Evolutionary conservation across 2,797 vertebrate species (phyloP), one percentile per base, ranked within the genome.

Genomic region (Coregonus suidteri): DNA sequence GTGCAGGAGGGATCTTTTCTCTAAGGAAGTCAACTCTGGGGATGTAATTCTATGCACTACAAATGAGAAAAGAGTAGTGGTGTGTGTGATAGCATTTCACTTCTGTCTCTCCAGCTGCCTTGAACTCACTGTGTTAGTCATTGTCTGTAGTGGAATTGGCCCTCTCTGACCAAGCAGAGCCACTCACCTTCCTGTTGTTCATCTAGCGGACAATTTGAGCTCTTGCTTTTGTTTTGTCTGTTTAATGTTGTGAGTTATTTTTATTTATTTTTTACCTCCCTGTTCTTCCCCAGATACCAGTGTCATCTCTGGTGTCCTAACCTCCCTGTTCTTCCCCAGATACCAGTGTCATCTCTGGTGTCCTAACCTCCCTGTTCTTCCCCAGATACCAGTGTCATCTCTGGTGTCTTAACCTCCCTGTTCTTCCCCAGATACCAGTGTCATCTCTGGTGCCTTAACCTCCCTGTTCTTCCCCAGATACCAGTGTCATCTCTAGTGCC

Each of bases 401-500:
- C 25, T 66, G 4, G 6, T 67, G 25, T 30, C 13, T 5, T 18
- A 14, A 35, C 15, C 30, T 51, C 3, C 1, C 18, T n/a, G 74
- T 73, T 13, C 25, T 53, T 54, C 20, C 54, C 1, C 81, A 99
- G 97, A 98, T 99, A 84, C 97, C 98, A 1, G 94, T 99, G 74
- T 95, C 97, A 81, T 94, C 95, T 77, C 93, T 97, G 87, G 95
- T 96, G 82, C 1, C 25, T 1, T 25, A 25, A 25, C 25, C 25
- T 25, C 25, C 25, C 25, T 25, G 25, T 25, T 25, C 25, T 25
- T 25, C 25, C 1, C 1, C 73, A 53, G 41, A 47, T 47, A 47
- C 20, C n/a, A 11, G 4, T 67, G 30, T 67, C 31, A 25, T 67
- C 30, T 30, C 25, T 66, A 0, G 6, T 67, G 25, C 4, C 13